Base-by-base conservation (phyloP, 2,797 vertebrate species). In the Graptemys geographica region DNA sequence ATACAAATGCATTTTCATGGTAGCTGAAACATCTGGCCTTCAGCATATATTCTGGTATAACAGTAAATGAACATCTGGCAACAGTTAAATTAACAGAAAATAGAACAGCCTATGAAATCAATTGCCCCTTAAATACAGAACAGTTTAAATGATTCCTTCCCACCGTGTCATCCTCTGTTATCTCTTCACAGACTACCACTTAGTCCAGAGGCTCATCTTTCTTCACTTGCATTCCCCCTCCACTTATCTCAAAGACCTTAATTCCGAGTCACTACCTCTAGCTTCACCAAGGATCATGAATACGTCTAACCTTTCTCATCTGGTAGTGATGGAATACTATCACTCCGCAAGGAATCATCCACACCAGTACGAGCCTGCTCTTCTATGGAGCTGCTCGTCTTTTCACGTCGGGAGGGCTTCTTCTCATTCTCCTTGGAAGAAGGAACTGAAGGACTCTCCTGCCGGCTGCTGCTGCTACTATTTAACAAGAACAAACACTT, bases 291-390 rank as follows among this genome's bases (percentile, higher is more conserved):
- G 27, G 5, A n/a, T 7, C 21, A 88, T 69, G 37, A 91, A 37
- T 1, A 51, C 8, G 57, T 31, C 96, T 83, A 97, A 99, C 99
- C 99, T 99, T 99, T 99, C 79, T 99, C 99, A 62, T 99, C 99
- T 13, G 98, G 96, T 57, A 98, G 95, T 13, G 99, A 99, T 3
- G 98, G 97, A 79, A 99, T 84, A 83, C 98, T 98, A 88, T 99
- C 98, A 65, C 99, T 99, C 11, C 94, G 98, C 52, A 99, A 80
- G 19, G 99, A 99, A 82, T 99, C 98, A 83, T 99, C 98, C 9
- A 95, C 98, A 74, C 98, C 98, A 8, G 98, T 98, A 69, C 95
- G 98, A 96, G 96, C 97, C 85, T 99, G 98, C 83, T 99, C 99
- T 80, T 99, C 99, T 91, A 99, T 96, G 47, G 98, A 99, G 96